Base-by-base conservation (phyloP, 1,140 invertebrate species). In the Liolophura sinensis region DNA sequence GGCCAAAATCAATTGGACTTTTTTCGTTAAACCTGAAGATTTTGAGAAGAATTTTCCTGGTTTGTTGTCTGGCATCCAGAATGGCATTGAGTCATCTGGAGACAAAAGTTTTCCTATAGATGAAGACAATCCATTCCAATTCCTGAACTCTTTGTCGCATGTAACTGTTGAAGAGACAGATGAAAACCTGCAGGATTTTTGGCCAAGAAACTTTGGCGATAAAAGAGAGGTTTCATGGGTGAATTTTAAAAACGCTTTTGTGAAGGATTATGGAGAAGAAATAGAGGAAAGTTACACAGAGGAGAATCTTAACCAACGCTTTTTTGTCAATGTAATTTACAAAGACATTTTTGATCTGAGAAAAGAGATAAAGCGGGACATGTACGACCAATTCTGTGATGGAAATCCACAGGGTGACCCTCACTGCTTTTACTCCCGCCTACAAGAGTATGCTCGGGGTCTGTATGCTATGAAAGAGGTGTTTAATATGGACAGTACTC, bases 1-100 rank as follows among this genome's bases (percentile, higher is more conserved):
- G 62, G 77, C 78, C 14, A 78, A 77, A 64, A 78, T 80, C 48
- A 79, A 80, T 62, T 80, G 78, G 78, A 76, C 70, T 48, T 79
- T 80, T 56, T 74, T 80, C 54, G 68, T 73, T 20, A 75, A 73
- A 52, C 55, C 67, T 0, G 73, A 73, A 25, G 52, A 73, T 18
- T 79, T 65, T 72, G 71, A 67, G 18, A 54, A 64, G 50, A 77
- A 69, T 24, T 64, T 77, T 48, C 55, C 51, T 16, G 62, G 54
- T 51, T 56, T 80, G 15, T 65, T 77, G 3, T 55, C 52, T 18
- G 69, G 72, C 46, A 75, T 78, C 25, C 56, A 55, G 24, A 49
- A 59, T 22, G 71, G 71, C 18, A 60, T 74, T 47, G 46, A 67
- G 25, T 52, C 40, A 50, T 40, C n/a, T 22, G 52, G 25, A 12